phyloP scores from a whole-genome alignment of 2,888 invertebrate species.

The Harpalus rubripes region DNA sequence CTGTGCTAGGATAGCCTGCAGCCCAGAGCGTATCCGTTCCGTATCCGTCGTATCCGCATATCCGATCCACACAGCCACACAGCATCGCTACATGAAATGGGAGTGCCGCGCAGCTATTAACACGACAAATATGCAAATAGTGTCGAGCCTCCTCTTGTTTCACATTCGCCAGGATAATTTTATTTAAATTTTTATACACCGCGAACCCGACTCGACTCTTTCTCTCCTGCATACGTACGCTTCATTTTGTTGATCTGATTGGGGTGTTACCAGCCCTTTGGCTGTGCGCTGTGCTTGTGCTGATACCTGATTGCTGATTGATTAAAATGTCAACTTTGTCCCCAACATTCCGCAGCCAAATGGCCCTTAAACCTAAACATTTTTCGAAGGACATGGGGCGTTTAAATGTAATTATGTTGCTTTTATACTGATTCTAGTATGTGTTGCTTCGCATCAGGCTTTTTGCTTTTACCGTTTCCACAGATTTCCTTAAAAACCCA shows the following conservation, averaged over 20 bases:
- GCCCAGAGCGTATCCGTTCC: background rate
- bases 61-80: conserved; percentile 8
- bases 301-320: conserved; percentile 54
- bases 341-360: conserved; percentile 11
- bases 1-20: background rate
- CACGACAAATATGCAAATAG: conserved; percentile 67
- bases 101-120: conserved; percentile 65
- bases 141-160: conserved; percentile 67
- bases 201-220: conserved; percentile 32
- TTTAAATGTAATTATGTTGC: conserved; percentile 42
- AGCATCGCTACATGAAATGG: conserved; percentile 62
- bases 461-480: conserved; percentile 3
- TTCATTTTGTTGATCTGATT: conserved; percentile 54
- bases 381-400: conserved; percentile 20
- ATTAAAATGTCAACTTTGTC: conserved; percentile 44
- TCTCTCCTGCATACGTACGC: background rate
- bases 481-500: background rate
- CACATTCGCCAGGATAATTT: conserved; percentile 64
- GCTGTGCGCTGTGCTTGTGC: background rate
- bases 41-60: conserved; percentile 30
- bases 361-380: conserved; percentile 44
- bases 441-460: conserved; percentile 7
- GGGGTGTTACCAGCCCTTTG: conserved; percentile 29
- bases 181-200: conserved; percentile 66
- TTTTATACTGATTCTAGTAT: conserved; percentile 35